Evolutionary conservation across 2,888 invertebrate genomes (phyloP), one percentile per base, ranked within the genome.

Genomic region (Cheilosia grossa): DNA sequence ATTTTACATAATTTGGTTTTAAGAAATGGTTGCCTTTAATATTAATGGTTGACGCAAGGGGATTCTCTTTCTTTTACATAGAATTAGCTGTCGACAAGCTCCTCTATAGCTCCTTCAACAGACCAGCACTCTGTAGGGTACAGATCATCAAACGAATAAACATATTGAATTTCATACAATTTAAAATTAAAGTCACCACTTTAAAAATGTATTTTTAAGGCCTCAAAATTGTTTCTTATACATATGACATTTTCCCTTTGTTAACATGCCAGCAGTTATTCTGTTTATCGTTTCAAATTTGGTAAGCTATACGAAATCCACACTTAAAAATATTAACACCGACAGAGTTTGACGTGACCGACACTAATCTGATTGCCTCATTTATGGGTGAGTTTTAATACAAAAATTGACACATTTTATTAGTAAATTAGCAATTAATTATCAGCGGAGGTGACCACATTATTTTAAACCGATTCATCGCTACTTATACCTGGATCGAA

Each of bases 241-340:
- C 0, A 21, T 67, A 82, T 67, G 78, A 79, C 72, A 79, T 73
- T 82, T 69, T 40, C 78, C 44, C 61, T 44, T 44, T 27, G 44
- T 33, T 58, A 51, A 59, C 40, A 67, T 73, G 56, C 73, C 79
- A 82, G 73, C 82, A 82, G 82, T 44, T 27, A 24, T 15, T 3
- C n/a, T 17, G 44, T 17, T n/a, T 15, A 7, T 44, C 17, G 4
- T 37, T 37, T 13, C 0, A 13, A 13, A 13, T 37, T 37, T 37
- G 13, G 10, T 37, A 4, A 13, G 33, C 49, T 24, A 49, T 1
- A 27, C 15, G 15, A 51, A 15, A 13, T 24, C 13, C 10, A 19
- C 19, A 49, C 24, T 37, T 2, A 51, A 33, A 33, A 59, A n/a
- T 47, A 37, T 59, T 47, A 69, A 44, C 24, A 42, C 15, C 17